Conservation (phyloP, 2,888 invertebrate species). For the Macrosoma leucophasiata region DNA sequence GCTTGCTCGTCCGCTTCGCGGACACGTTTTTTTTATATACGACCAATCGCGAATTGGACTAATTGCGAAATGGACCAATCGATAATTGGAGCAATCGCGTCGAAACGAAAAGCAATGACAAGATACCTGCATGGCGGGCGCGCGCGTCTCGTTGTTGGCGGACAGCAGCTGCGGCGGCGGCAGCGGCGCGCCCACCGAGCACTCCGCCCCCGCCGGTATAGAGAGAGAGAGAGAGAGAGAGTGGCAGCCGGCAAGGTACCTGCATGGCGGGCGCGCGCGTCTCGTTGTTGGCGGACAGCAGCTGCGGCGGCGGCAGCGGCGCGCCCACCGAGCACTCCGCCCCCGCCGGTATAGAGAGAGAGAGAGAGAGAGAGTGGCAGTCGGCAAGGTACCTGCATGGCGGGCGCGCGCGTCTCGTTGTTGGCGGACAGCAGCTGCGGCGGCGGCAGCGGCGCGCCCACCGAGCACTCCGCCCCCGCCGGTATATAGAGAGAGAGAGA, state of each 20-base stretch:
- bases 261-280: slow-evolving; percentile 41
- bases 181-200: slow-evolving; percentile 38
- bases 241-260: slow-evolving; percentile 27
- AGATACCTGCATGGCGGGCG: slow-evolving; percentile 35
- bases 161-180: slow-evolving; percentile 63
- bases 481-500: too few species aligned
- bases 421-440: slow-evolving; percentile 63
- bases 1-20: too few species aligned
- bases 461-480: slow-evolving; percentile 47
- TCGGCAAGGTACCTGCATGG: slow-evolving; percentile 33
- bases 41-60: too few species aligned
- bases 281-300: slow-evolving; percentile 62
- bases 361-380: too few species aligned
- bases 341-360: too few species aligned
- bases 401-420: slow-evolving; percentile 50
- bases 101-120: too few species aligned
- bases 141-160: slow-evolving; percentile 56
- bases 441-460: slow-evolving; percentile 44
- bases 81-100: too few species aligned
- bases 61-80: too few species aligned
- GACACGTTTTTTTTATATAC: too few species aligned
- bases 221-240: too few species aligned
- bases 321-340: too few species aligned
- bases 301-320: slow-evolving; percentile 54
- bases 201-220: too few species aligned